phyloP scores from a whole-genome alignment of 2,888 invertebrate species.

The Itoplectis maculator region DNA sequence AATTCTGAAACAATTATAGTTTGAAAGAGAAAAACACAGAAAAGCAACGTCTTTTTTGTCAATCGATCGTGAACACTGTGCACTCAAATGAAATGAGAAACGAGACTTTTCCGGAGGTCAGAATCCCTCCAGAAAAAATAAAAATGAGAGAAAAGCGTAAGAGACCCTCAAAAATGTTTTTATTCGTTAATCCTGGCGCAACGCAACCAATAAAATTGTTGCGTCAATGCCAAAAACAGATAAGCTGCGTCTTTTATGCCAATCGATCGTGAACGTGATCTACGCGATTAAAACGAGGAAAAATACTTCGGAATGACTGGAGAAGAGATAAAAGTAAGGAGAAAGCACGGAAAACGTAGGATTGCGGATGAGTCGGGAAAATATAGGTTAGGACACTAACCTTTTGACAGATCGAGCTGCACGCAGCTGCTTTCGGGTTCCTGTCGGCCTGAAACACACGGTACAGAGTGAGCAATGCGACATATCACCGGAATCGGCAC shows the following conservation, averaged over 20 bases:
- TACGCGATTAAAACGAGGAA: neutral
- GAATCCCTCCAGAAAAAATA: neutral
- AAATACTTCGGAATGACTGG: neutral
- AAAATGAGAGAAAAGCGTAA: neutral
- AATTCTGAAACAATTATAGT: slow-evolving; percentile 83
- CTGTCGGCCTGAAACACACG: slow-evolving; percentile 80
- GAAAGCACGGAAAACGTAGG: neutral
- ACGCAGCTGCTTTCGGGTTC: slow-evolving; percentile 88
- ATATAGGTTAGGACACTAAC: slow-evolving; percentile 83
- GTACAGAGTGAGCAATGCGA: slow-evolving; percentile 43
- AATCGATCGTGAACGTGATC: no score
- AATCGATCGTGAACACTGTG: no score
- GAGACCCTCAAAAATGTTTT: neutral
- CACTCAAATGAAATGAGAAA: neutral
- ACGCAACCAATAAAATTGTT: no score
- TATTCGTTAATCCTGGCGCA: no score
- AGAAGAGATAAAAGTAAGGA: neutral
- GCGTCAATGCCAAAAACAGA: no score
- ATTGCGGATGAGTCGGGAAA: slow-evolving; percentile 29
- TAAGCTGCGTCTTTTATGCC: no score
- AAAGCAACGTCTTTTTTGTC: no score
- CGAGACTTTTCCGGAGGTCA: neutral
- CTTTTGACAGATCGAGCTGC: slow-evolving; percentile 86
- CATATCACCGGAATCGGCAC: slow-evolving; percentile 49
- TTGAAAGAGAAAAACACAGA: neutral